Evolutionary conservation across 2,113 vertebrate species (phyloP), one percentile per base, ranked within the genome.

Genomic region (Chaetodon trifascialis): DNA sequence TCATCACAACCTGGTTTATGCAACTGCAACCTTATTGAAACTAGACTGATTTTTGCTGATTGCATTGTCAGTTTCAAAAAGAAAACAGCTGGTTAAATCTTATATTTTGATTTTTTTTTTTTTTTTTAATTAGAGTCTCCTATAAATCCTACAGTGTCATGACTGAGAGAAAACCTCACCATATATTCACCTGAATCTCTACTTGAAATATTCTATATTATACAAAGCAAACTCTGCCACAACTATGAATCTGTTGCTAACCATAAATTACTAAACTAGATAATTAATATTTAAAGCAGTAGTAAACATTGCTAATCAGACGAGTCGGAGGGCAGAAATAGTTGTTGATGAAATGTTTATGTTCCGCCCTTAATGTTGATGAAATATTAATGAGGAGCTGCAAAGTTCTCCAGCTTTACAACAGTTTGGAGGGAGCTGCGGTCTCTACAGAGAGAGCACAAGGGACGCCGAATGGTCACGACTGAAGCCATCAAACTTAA

Each of bases 271-370:
- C 17, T 2, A 69, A 73, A 80, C 30, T 36, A 49, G 25, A 21
- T 34, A 23, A 38, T 77, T 5, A 51, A 83, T 47, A 19, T 83
- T 80, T 76, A 69, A 84, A 89, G 51, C 44, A 56, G 40, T n/a
- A 38, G 15, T 47, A 70, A 80, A 68, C 42, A 67, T 23, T 5
- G 30, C 19, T 42, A 80, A 86, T 69, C 68, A 74, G 66, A 80
- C 5, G 21, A 70, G 67, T 71, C 19, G 34, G 36, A 59, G 49
- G 34, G n/a, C 56, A 80, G 82, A 87, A 88, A 77, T 54, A 80
- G 71, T 80, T 80, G 76, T 88, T 85, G 82, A 86, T 90, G 54
- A 91, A 86, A 89, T 90, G 85, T 90, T 88, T 69, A 83, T 84
- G 83, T 79, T 88, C 77, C 52, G 60, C 16, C 63, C 76, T 79